Evolutionary conservation across 2,113 vertebrate genomes (phyloP).

Genomic region (Nyctibius bracteatus): DNA sequence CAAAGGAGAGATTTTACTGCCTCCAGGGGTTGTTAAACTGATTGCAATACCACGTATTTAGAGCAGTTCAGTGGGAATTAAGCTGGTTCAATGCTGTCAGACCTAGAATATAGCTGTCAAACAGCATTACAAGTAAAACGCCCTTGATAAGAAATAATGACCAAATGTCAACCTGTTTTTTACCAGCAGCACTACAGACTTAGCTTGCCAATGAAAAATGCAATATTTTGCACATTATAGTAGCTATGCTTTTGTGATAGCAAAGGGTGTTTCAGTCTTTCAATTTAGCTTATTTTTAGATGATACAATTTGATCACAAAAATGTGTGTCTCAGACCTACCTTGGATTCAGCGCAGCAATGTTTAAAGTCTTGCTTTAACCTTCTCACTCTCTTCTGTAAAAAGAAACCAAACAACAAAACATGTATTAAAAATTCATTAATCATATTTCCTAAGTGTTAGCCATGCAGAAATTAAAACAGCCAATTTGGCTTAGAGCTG

Average conservation of each 20-base stretch:
- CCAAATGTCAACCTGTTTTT: constrained; percentile 82
- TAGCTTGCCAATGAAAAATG: constrained; percentile 69
- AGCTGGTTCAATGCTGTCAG: constrained; percentile 92
- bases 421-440: constrained; percentile 30
- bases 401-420: not conserved
- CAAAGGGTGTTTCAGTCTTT: constrained; percentile 33
- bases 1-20: constrained; percentile 91
- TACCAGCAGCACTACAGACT: constrained; percentile 61
- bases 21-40: constrained; percentile 98
- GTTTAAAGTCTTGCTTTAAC: not conserved
- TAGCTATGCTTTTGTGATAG: constrained; percentile 46
- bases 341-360: not conserved
- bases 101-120: constrained; percentile 92
- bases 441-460: not conserved
- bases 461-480: constrained; percentile 7
- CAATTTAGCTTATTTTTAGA: not conserved
- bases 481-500: not conserved
- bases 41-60: constrained; percentile 95
- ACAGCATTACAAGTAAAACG: constrained; percentile 87
- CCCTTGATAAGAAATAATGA: constrained; percentile 92
- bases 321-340: not conserved
- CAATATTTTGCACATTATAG: constrained; percentile 68
- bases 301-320: constrained; percentile 18
- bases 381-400: not conserved
- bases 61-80: constrained; percentile 91